A percentile compares a stretch with the other conserved stretches of the same genome.
phyloP scores from a whole-genome alignment of 2,888 invertebrate species.

The Aleiodes testaceus region DNA sequence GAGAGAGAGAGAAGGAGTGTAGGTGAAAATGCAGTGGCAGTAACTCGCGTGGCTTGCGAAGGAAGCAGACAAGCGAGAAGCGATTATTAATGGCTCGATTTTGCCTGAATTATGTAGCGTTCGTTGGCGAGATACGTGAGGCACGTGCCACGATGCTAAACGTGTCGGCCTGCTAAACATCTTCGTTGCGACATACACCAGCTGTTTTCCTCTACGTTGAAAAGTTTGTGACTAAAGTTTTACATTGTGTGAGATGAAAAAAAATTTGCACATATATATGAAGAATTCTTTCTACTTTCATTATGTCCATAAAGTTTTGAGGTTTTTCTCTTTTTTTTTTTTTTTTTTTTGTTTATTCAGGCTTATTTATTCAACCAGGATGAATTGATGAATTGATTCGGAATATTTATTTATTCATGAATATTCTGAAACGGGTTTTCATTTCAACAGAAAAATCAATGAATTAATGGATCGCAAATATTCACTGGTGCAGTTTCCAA shows the following conservation, averaged over 20 bases:
- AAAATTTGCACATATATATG: too few species aligned
- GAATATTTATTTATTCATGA: background rate
- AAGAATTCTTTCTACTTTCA: too few species aligned
- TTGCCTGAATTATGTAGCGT: constrained; percentile 55
- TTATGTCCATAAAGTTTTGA: too few species aligned
- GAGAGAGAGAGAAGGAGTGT: background rate
- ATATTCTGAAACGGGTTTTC: constrained; percentile 4
- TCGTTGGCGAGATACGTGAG: constrained; percentile 50
- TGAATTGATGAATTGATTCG: background rate
- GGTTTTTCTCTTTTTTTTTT: too few species aligned
- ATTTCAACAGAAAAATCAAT: background rate
- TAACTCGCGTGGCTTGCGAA: constrained; percentile 31
- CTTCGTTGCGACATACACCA: constrained; percentile 21
- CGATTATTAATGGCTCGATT: constrained; percentile 59
- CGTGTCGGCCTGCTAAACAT: constrained; percentile 32
- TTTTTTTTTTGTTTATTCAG: too few species aligned
- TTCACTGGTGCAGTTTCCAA: constrained; percentile 42
- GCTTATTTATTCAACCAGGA: too few species aligned
- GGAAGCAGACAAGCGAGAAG: constrained; percentile 41
- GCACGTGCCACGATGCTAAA: constrained; percentile 50
- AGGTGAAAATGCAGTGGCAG: background rate
- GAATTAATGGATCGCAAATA: constrained; percentile 36
- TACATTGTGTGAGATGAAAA: background rate
- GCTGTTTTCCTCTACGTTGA: background rate
- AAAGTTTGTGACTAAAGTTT: background rate